phyloP scores from a whole-genome alignment of 2,797 vertebrate genomes.

The Chelmon rostratus region DNA sequence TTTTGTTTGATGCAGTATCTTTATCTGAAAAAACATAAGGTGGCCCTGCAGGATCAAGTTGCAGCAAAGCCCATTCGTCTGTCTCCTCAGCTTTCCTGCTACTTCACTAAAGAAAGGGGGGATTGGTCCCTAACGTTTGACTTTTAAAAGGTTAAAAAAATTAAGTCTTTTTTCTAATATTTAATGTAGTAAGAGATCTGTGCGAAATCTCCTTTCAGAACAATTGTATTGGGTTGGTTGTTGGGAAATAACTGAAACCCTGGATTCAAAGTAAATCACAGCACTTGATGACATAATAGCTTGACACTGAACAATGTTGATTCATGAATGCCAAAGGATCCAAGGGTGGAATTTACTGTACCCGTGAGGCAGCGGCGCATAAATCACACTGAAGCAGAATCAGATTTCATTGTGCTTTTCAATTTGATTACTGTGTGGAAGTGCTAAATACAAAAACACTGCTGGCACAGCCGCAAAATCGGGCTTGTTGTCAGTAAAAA shows the following conservation, averaged over 20 bases:
- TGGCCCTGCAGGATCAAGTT: neutral
- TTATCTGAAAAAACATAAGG: neutral
- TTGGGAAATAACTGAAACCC: neutral
- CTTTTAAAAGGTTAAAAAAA: constrained; percentile 4
- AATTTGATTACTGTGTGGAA: constrained; percentile 8
- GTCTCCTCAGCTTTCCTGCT: neutral
- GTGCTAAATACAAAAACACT: constrained; percentile 21
- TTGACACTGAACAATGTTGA: constrained; percentile 24
- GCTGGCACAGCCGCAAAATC: neutral
- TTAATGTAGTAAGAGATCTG: neutral
- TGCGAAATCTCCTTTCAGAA: neutral
- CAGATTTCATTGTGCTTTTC: constrained; percentile 37
- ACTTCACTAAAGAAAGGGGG: neutral
- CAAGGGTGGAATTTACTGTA: constrained; percentile 35
- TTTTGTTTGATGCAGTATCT: neutral
- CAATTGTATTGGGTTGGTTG: neutral
- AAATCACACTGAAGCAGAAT: constrained; percentile 18
- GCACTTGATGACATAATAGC: constrained; percentile 22
- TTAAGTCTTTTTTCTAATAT: neutral
- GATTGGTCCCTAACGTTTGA: neutral
- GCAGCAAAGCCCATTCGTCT: neutral
- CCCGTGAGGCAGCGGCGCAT: constrained; percentile 40
- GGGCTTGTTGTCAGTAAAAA: constrained; percentile 16
- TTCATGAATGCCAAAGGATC: constrained; percentile 41
- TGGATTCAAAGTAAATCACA: constrained; percentile 29